These are phyloP conservation scores for Clitarchus hookeri DNA, from an alignment of 2,888 invertebrate genomes.

Conservation along the genomic window DNA sequence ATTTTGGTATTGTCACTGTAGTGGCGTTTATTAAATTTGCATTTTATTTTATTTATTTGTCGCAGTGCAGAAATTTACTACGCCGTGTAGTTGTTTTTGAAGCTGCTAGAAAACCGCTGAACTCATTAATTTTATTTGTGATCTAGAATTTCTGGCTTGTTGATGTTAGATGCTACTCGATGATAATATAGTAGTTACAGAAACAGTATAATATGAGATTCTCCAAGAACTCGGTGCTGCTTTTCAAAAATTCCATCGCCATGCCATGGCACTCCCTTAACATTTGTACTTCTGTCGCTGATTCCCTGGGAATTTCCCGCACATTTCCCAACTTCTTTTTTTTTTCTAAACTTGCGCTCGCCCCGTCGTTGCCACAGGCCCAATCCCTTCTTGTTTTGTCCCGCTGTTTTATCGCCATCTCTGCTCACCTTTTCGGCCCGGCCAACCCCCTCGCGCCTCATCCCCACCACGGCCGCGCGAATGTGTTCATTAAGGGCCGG, in stretches of 20 bases:
- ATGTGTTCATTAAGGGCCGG: slow-evolving; percentile 24
- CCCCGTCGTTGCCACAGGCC: neutral
- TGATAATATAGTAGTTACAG: no score
- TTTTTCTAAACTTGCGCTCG: neutral
- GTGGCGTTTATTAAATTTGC: no score
- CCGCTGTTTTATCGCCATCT: slow-evolving; percentile 10
- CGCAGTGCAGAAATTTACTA: no score
- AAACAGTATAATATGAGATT: neutral
- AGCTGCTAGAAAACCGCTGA: no score
- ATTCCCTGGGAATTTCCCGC: neutral
- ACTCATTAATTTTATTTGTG: no score
- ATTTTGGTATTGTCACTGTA: no score
- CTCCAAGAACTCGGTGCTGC: neutral
- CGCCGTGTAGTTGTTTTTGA: no score
- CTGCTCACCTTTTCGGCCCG: neutral
- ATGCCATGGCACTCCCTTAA: neutral
- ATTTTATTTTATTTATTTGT: no score
- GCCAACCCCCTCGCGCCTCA: neutral
- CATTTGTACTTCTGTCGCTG: neutral
- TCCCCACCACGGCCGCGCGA: neutral
- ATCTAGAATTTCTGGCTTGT: no score
- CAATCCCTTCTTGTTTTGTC: neutral
- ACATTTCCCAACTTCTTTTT: neutral
- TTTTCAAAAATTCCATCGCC: neutral
- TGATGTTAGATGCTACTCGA: no score